Base-by-base conservation (phyloP, 2,888 invertebrate species). In the Magallana nippona region DNA sequence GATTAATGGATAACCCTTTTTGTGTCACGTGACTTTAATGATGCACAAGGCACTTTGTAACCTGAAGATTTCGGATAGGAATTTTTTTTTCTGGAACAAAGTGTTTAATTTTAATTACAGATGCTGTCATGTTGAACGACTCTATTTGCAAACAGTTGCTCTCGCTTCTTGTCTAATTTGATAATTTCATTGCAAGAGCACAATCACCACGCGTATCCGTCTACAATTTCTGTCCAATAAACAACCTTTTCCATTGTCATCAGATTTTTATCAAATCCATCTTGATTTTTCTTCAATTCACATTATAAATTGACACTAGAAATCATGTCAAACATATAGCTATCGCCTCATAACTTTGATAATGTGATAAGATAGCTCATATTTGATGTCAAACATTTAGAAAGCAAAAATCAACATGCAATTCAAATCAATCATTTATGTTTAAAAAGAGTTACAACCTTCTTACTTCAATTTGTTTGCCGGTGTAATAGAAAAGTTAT, bases 341-440 rank as follows among this genome's bases (percentile, higher is more conserved):
- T 71, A 71, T 71, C 27, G 27, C 71, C 22, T 27, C 71, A 71
- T 71, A 71, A 71, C 19, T 71, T 32, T 27, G 71, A 71, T 71
- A 71, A 71, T 15, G 22, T 32, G 71, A 71, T 71, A 71, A 71
- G 71, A 71, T 71, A 27, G 13, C 27, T 71, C 22, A 71, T 13
- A 27, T 63, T 63, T 63, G 63, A 27, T 63, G 63, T 27, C 63
- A 63, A 44, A 27, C 27, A 10, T 63, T 63, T 19, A 27, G 63
- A 63, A 63, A 63, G 22, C 8, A 63, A 19, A 15, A 63, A 63
- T 15, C 27, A 71, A 15, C n/a, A 13, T 19, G 22, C 22, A 22
- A 63, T 19, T 63, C 71, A 71, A 71, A 71, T 15, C 32, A 22
- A 3, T 71, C 32, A 13, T 27, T 15, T 71, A 13, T 27, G 11